phyloP scores from a whole-genome alignment of 35 echinoderm and acorn worm species.

The Ophioderma brevispina region DNA sequence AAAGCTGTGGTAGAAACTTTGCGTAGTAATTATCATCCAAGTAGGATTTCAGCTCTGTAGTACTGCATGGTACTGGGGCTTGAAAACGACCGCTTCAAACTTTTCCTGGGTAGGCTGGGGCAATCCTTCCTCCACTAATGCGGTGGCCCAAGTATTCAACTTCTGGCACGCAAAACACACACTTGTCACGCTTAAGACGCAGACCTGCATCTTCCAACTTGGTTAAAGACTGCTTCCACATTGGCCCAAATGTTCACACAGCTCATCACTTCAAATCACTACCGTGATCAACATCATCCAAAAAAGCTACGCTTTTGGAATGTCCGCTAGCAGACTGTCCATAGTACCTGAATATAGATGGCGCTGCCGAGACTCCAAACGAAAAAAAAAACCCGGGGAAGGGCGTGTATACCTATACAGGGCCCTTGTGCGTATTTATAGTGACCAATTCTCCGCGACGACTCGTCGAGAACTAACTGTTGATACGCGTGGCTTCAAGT shows the following conservation, averaged over 20 bases:
- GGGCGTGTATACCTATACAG: slow-evolving; percentile 28
- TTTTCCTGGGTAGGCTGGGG: slow-evolving; percentile 59
- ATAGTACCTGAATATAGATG: slow-evolving; percentile 50
- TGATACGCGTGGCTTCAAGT: slow-evolving; percentile 41
- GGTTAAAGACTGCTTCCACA: slow-evolving; percentile 34
- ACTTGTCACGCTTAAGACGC: no score
- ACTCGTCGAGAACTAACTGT: slow-evolving; percentile 35
- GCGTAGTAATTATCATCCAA: slow-evolving; percentile 59
- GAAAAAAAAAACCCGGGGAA: no score
- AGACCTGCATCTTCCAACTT: slow-evolving; percentile 23
- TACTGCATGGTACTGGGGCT: no score
- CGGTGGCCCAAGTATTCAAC: no score
- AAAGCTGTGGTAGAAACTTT: slow-evolving; percentile 53
- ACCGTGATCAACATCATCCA: slow-evolving; percentile 73
- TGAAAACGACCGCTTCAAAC: slow-evolving; percentile 30
- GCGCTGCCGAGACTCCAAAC: slow-evolving; percentile 25
- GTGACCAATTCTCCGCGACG: slow-evolving; percentile 31
- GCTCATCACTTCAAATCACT: slow-evolving; percentile 19
- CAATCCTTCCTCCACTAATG: slow-evolving; percentile 48
- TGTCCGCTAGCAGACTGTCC: slow-evolving; percentile 54
- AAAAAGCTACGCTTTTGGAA: slow-evolving; percentile 46
- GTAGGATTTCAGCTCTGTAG: no score
- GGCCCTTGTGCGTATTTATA: slow-evolving; percentile 39
- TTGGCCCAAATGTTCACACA: slow-evolving; percentile 35
- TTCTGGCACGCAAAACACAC: no score